Conservation (phyloP, 2,797 vertebrate species). For the Silurus lanzhouensis region DNA sequence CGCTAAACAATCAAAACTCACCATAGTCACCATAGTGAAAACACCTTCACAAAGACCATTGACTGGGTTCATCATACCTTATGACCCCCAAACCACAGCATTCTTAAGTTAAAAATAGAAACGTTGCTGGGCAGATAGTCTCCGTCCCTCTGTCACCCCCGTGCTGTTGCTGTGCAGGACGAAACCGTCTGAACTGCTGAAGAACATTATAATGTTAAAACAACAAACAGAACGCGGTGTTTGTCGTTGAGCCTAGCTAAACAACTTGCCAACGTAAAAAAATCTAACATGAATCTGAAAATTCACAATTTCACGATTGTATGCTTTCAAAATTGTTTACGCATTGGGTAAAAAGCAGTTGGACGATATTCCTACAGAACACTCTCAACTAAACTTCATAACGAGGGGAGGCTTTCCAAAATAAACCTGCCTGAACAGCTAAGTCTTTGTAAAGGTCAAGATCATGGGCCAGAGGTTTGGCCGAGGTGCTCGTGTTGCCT, state of each 20-base stretch:
- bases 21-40: not conserved
- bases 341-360: not conserved
- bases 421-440: not conserved
- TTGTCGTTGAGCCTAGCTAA: not conserved
- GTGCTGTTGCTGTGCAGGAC: constrained; percentile 7
- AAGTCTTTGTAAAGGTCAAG: not conserved
- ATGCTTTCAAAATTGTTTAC: no score
- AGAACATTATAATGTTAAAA: not conserved
- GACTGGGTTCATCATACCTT: not conserved
- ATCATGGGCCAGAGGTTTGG: not conserved
- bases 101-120: constrained; percentile 14
- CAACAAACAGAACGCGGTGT: not conserved
- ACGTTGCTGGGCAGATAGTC: constrained; percentile 10
- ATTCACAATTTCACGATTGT: not conserved
- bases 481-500: not conserved
- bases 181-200: not conserved
- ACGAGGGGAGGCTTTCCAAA: not conserved
- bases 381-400: not conserved
- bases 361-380: not conserved
- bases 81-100: not conserved
- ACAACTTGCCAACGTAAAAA: not conserved
- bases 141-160: not conserved
- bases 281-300: not conserved
- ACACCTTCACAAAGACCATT: not conserved
- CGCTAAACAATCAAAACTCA: not conserved